Base-by-base conservation (phyloP, 2,888 invertebrate genomes). In the Odontomyia ornata region DNA sequence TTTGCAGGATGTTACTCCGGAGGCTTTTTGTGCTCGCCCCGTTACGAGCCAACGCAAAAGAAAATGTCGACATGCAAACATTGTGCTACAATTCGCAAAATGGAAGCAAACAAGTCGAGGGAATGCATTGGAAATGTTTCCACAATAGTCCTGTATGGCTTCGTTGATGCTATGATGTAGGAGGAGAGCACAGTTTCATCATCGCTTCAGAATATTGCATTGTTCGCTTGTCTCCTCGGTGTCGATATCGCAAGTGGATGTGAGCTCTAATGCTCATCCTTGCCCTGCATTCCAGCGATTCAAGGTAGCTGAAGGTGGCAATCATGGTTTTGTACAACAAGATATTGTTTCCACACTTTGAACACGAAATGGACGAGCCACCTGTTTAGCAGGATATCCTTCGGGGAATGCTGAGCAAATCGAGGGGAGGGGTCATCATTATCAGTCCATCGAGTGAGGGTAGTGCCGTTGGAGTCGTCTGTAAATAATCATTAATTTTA, bases 401-500 rank as follows among this genome's bases (percentile, higher is more conserved):
- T n/a, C 65, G 7, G 65, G 69, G 23, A 15, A 21, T 47, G 47
- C 28, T 18, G 28, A 30, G 56, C 72, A 72, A 18, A 57, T 23
- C 56, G 28, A 72, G 15, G 57, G 56, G 72, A 21, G 57, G 56
- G 72, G 72, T 57, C 57, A 56, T 21, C 72, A 56, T 72, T 72
- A 57, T 57, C 72, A 72, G 72, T 36, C 56, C 72, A 72, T 72
- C 25, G 69, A 69, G 43, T 47, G 69, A 69, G 43, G 28, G 30
- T 77, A 76, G 77, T 76, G 76, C 64, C 77, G 76, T 75, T 65
- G 60, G 76, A 79, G 76, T 79, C 73, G 65, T 79, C 67, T 76
- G 77, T 71, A 79, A 79, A 79, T 76, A 79, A 64, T 76, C 73
- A 77, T 79, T 77, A 79, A 79, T 79, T 73, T 79, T 76, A 79